These are phyloP conservation scores for Phytoseiulus persimilis DNA, from an alignment of 2,888 invertebrate species.

Conservation along the genomic window DNA sequence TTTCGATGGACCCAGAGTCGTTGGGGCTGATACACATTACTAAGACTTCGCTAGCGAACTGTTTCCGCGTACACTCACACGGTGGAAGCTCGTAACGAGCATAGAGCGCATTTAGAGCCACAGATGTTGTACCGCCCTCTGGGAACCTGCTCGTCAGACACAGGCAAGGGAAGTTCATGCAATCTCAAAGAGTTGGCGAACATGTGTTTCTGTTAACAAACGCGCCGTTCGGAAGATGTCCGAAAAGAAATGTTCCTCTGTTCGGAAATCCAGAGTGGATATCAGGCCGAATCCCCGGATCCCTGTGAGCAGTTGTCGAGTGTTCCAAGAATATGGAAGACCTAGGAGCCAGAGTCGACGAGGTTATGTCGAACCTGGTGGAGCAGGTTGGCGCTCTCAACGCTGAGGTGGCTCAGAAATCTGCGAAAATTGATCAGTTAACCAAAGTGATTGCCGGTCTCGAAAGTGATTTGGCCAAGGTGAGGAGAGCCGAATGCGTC, in stretches of 20 bases:
- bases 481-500: not conserved
- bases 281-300: no score
- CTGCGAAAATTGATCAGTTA: not conserved
- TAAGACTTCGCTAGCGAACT: no score
- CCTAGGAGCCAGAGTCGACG: not conserved
- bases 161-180: not conserved
- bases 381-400: not conserved
- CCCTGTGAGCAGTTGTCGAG: no score
- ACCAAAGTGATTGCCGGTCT: not conserved
- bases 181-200: not conserved
- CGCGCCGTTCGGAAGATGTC: not conserved
- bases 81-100: no score
- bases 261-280: no score
- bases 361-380: not conserved
- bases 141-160: no score
- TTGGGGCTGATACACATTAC: no score
- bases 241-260: no score
- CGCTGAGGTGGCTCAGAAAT: not conserved
- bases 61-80: no score
- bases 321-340: not conserved
- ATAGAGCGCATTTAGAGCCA: no score
- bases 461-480: not conserved
- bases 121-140: no score
- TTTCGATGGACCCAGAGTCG: no score
- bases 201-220: not conserved